Conservation (phyloP, 2,113 vertebrate genomes). For the Pleuronectes platessa region DNA sequence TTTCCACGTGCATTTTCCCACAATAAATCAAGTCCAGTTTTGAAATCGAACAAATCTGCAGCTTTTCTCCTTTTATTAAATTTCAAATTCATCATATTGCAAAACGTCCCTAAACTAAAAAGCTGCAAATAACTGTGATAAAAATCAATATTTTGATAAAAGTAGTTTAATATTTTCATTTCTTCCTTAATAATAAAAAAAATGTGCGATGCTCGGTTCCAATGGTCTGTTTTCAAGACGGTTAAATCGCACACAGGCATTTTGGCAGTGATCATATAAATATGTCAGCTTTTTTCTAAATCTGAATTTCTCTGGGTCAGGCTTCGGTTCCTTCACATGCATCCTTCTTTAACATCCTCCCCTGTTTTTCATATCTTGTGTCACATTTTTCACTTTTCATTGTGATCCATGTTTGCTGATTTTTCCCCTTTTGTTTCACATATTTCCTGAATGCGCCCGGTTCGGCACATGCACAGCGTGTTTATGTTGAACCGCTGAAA, state of each 20-base stretch:
- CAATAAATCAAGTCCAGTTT: neutral
- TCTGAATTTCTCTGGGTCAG: neutral
- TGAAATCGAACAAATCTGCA: neutral
- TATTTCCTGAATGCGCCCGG: slow-evolving; percentile 3
- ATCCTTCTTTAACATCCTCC: slow-evolving; percentile 3
- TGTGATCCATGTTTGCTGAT: neutral
- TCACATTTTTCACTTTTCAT: slow-evolving; percentile 11
- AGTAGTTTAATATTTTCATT: neutral
- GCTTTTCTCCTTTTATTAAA: neutral
- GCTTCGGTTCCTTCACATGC: neutral
- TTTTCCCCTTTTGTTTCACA: slow-evolving; percentile 4
- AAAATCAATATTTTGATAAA: neutral
- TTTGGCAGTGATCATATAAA: neutral
- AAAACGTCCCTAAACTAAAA: neutral
- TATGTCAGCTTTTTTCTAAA: neutral
- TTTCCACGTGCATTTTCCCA: neutral
- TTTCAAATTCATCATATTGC: neutral
- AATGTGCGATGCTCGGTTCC: neutral
- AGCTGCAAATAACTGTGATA: neutral
- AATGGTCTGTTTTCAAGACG: neutral
- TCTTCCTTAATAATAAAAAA: neutral
- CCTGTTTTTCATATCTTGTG: neutral
- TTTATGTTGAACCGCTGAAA: slow-evolving; percentile 9
- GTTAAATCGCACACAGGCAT: neutral
- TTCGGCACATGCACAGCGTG: neutral